phyloP scores from a whole-genome alignment of 1,140 invertebrate genomes.

The Brachionus asplanchnoidis region DNA sequence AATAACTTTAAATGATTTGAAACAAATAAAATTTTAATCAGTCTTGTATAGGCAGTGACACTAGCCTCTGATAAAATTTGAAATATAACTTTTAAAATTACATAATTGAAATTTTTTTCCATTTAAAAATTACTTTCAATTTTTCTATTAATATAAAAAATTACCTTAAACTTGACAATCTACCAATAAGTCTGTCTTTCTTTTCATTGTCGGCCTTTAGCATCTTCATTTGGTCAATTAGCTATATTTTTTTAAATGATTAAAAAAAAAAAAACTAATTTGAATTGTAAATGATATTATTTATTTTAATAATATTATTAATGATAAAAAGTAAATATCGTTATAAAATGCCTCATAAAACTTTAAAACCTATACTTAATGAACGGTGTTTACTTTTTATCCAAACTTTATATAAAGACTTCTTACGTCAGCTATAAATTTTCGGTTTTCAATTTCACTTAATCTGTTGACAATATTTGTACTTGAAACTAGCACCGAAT shows the following conservation, averaged over 20 bases:
- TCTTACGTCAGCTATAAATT: conserved; percentile 8
- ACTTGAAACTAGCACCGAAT: conserved; percentile 1
- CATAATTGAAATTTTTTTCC: too few relatives aligned
- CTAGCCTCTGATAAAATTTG: too few relatives aligned
- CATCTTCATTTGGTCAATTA: conserved; percentile 49
- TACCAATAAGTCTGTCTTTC: conserved; percentile 53
- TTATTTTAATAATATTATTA: too few relatives aligned
- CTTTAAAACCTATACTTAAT: too few relatives aligned
- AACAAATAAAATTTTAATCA: too few relatives aligned
- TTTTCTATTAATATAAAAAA: neutral
- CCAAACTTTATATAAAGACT: neutral
- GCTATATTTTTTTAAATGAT: neutral
- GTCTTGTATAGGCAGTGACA: too few relatives aligned
- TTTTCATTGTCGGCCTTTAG: conserved; percentile 52
- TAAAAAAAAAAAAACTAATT: neutral
- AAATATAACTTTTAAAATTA: too few relatives aligned
- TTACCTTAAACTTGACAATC: conserved; percentile 47
- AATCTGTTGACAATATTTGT: neutral
- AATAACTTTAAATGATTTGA: too few relatives aligned
- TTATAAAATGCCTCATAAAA: too few relatives aligned
- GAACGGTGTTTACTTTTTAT: too few relatives aligned
- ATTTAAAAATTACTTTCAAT: too few relatives aligned
- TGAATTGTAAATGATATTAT: neutral
- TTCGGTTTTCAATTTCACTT: conserved; percentile 20
- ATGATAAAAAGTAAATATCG: too few relatives aligned